Evolutionary conservation across 2,888 invertebrate genomes (phyloP), one percentile per base, ranked within the genome.

Genomic region (Tortrix viridana): DNA sequence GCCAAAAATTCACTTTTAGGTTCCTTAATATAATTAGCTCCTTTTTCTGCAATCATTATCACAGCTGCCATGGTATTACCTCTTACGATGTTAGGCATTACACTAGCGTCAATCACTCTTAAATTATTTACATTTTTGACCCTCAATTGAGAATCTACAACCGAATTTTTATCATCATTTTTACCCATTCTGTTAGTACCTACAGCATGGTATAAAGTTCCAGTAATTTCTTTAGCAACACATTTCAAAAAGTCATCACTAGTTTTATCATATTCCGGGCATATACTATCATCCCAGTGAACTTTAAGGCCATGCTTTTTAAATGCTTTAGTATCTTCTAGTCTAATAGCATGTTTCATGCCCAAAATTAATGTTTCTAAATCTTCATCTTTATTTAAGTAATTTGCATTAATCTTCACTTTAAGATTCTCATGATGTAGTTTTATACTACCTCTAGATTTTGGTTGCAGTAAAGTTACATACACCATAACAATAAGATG

Each of bases 181-280:
- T 71, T 71, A 0, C 92, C 94, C 93, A 94, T 94, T 73, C 92
- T 91, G 71, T 89, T 89, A 0, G 93, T 93, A 64, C 93, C 93
- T 2, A 91, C 91, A 9, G 93, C 93, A 71, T 94, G 93, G 72
- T 93, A 93, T 32, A 83, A 80, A 23, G 77, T 74, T 19, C 61
- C 59, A 3, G 83, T 81, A 48, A 81, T 74, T 18, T 79, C 76
- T 22, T 79, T 75, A 1, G 81, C 77, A 4, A 80, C 67, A 66
- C 90, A 91, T 58, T 75, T 80, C 74, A 84, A 78, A 69, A 85
- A 88, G 1, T 72, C 72, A 9, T 77, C 75, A n/a, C 74, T 71
- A 38, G 67, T 67, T 41, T 71, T 74, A 20, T 74, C 70, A 18
- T 71, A 73, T 4, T 72, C 65, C 2, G 71, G 74, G 67, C 89